Conservation (phyloP, 1,140 invertebrate species). For the Drosophila baimaii region DNA sequence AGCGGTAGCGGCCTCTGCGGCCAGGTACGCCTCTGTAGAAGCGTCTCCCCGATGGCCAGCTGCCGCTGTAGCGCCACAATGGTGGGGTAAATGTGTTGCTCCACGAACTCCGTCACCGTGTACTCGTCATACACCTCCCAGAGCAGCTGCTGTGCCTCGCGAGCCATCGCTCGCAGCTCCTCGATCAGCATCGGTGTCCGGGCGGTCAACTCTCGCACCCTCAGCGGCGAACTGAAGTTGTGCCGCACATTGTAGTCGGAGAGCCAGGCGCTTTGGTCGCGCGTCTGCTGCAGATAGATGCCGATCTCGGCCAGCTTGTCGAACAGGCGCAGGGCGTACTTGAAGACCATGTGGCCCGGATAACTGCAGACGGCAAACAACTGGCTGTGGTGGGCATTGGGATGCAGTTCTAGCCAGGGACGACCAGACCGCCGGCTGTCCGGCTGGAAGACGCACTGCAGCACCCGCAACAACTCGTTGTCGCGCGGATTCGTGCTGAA, state of each 20-base stretch:
- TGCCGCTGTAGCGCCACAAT: constrained; percentile 84
- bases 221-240: constrained; percentile 89
- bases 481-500: constrained; percentile 86
- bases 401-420: constrained; percentile 78
- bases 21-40: constrained; percentile 83
- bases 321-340: constrained; percentile 86
- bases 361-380: constrained; percentile 83
- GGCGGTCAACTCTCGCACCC: constrained; percentile 88
- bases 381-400: constrained; percentile 73
- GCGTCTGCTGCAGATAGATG: constrained; percentile 83
- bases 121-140: constrained; percentile 88
- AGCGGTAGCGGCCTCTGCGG: constrained; percentile 82
- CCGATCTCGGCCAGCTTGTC: constrained; percentile 85
- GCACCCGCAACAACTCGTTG: constrained; percentile 85
- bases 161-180: constrained; percentile 87
- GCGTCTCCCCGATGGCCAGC: constrained; percentile 81
- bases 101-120: constrained; percentile 91
- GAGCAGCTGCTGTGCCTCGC: constrained; percentile 88
- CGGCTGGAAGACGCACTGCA: constrained; percentile 86
- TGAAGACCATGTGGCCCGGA: constrained; percentile 87
- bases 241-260: constrained; percentile 92
- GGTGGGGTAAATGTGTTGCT: constrained; percentile 86
- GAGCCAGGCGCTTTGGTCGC: constrained; percentile 87
- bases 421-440: constrained; percentile 79
- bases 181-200: constrained; percentile 88